Evolutionary conservation across 2,797 vertebrate species (phyloP).

Genomic region (Iguana delicatissima): DNA sequence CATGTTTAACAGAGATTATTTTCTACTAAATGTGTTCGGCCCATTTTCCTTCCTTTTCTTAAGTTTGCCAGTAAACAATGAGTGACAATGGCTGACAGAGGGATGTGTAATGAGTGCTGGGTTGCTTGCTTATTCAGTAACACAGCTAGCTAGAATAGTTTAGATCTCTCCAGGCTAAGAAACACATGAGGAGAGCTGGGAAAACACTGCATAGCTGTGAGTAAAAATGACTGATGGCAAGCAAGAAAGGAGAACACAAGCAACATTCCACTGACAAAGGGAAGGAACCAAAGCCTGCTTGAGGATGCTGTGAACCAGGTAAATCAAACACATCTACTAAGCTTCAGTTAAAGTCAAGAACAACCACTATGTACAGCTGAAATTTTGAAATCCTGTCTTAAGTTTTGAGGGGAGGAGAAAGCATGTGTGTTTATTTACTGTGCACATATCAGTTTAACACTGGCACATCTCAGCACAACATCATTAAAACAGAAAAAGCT

Average conservation of each 20-base stretch:
- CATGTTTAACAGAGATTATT: not conserved
- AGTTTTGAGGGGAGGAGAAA: too few relatives aligned
- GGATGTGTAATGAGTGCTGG: too few relatives aligned
- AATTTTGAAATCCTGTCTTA: too few relatives aligned
- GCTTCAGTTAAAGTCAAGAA: not conserved
- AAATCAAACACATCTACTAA: not conserved
- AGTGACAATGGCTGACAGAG: not conserved
- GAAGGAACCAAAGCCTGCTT: too few relatives aligned
- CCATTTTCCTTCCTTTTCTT: not conserved
- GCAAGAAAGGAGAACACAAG: not conserved
- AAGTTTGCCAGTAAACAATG: not conserved
- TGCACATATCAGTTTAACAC: not conserved
- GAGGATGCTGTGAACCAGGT: not conserved
- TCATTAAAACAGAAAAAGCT: not conserved
- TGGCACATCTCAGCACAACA: not conserved
- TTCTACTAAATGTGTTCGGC: not conserved
- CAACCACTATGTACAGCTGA: too few relatives aligned
- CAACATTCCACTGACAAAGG: not conserved
- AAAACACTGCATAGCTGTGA: not conserved
- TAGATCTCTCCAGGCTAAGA: not conserved
- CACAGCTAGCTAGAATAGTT: not conserved
- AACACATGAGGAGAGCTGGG: too few relatives aligned
- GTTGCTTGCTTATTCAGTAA: not conserved
- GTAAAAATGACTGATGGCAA: not conserved
- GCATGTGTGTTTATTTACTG: too few relatives aligned